Base-by-base conservation (phyloP, 1,140 invertebrate genomes). In the Penaeus vannamei region DNA sequence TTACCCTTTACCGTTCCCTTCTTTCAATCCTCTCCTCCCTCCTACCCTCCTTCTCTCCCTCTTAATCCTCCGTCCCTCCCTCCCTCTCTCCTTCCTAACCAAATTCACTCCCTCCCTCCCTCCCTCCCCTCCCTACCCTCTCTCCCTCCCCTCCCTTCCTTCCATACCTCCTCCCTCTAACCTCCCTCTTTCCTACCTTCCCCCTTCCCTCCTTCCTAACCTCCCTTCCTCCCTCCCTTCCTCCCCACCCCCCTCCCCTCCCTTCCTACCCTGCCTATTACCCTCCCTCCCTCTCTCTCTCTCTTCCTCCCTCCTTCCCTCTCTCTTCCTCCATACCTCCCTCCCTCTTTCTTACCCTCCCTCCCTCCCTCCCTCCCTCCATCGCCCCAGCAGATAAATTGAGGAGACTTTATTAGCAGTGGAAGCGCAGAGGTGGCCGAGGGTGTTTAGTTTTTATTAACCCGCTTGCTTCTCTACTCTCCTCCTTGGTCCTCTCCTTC, bases 271-370 rank as follows among this genome's bases (percentile, higher is more conserved):
- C 36, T 20, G 12, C 20, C 32, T 26, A 36, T 23, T 2, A 10
- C 5, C 14, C 53, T 23, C 23, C 7, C 14, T 8, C 66, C 23
- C 42, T n/a, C 61, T 29, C 23, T 22, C 23, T 66, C 17, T 19
- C 10, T 22, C 23, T 46, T 20, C 64, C 19, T 46, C 76, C 60
- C 29, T 64, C 59, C 79, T 81, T 60, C 4, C 23, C 76, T 23
- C 85, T 59, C 22, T 23, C 72, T 46, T 60, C 85, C 46, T 36
- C 60, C 22, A 46, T 61, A 36, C 29, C 76, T 12, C 32, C 85
- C 53, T 36, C 64, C 76, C 79, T 86, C 29, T 81, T 62, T 86
- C 85, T 14, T 29, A n/a, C 76, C 59, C 66, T 79, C 61, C 62
- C 76, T 86, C 29, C 60, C 59, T 80, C 85, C 76, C 14, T 32